Evolutionary conservation across 1,140 invertebrate species (phyloP).

Genomic region (Saccostrea echinata): DNA sequence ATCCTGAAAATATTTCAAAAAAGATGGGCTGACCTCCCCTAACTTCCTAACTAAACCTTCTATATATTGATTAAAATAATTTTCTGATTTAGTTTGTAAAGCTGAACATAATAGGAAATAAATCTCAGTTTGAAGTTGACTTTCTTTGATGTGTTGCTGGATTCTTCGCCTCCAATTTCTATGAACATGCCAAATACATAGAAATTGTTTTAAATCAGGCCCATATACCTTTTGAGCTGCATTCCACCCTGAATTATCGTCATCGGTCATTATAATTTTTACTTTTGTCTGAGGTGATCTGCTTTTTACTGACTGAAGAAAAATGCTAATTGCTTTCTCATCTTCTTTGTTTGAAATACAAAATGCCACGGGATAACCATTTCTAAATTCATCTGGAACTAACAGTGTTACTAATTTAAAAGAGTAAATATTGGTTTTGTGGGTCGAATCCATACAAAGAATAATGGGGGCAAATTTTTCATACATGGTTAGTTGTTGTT

Average conservation of each 20-base stretch:
- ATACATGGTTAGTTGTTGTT: constrained; percentile 36
- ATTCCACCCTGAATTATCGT: constrained; percentile 18
- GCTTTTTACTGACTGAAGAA: constrained; percentile 11
- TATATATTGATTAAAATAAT: not conserved
- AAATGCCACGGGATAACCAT: constrained; percentile 44
- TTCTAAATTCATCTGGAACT: constrained; percentile 42
- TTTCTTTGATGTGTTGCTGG: not conserved
- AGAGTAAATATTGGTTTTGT: constrained; percentile 38
- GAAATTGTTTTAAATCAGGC: constrained; percentile 1
- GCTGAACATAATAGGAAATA: constrained; percentile 21
- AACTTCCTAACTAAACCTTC: not conserved
- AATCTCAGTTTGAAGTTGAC: constrained; percentile 33
- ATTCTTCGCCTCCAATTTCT: constrained; percentile 30
- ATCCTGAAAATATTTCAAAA: constrained; percentile 26
- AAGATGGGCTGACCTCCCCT: not conserved
- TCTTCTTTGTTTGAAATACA: constrained; percentile 47
- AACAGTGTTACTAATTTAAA: constrained; percentile 38
- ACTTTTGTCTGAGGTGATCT: constrained; percentile 32
- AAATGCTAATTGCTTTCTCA: not conserved
- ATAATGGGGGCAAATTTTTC: constrained; percentile 21
- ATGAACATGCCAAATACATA: constrained; percentile 46
- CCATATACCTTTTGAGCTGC: constrained; percentile 38
- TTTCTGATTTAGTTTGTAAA: constrained; percentile 31
- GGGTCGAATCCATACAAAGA: constrained; percentile 46
- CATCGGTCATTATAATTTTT: constrained; percentile 39